Base-by-base conservation (phyloP, 2,113 vertebrate species). In the Lucifuga dentata region DNA sequence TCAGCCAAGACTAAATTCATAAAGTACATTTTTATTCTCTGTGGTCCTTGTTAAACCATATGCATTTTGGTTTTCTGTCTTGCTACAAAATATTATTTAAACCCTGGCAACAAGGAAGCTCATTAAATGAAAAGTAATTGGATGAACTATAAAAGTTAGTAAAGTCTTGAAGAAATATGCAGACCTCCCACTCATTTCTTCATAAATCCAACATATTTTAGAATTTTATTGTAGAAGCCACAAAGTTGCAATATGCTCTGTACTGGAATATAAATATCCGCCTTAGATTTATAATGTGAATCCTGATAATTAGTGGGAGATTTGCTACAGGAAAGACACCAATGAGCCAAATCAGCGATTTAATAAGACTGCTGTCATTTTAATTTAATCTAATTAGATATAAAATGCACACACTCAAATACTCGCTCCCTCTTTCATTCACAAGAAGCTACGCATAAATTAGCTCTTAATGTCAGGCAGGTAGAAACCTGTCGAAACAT, bases 361-460 rank as follows among this genome's bases (percentile, higher is more conserved):
- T 49, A 43, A 81, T 73, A 53, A 43, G 72, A 57, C 36, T 33
- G 40, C 49, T 43, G 26, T 53, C 63, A 66, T 78, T 69, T 79
- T 43, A n/a, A 24, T 76, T 49, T 15, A 16, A 45, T 74, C 12
- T 52, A 0, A 55, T 23, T 17, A 10, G 6, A 41, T 52, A 40
- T 20, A 44, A 50, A 21, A 29, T 50, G 51, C 32, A 40, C 35
- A 36, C 40, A 46, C 35, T 43, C 40, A 46, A 43, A 45, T 66
- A 45, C 32, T 64, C 40, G 20, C 10, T 8, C 7, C 38, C 20
- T 19, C 43, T 36, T 40, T 41, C 41, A 17, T 59, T 68, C 9
- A 0, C 26, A 29, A 5, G 3, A 3, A 29, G 26, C 26, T 45
- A 19, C 11, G 40, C n/a, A 46, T 15, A 13, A 16, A 32, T 38